Evolutionary conservation across 53 echinoderm and acorn worm genomes (phyloP), one percentile per base, ranked within the genome.

Genomic region (Hippasteria phrygiana): DNA sequence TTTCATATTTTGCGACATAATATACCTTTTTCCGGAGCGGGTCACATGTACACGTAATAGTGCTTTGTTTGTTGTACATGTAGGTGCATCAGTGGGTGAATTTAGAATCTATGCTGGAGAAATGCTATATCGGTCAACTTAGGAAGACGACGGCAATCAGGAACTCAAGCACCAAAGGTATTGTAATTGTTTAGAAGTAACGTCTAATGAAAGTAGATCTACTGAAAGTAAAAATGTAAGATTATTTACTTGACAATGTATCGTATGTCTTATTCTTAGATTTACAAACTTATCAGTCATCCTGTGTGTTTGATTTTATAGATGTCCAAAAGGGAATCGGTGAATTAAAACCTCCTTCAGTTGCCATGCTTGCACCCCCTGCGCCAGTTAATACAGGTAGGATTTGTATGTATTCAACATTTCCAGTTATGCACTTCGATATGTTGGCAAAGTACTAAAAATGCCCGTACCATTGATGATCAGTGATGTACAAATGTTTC

Each of bases 51-150:
- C n/a, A 17, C 40, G 11, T 70, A 20, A 43, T 40, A 17, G 73
- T n/a, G 12, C 20, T 33, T 13, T 46, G 6, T 28, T 34, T 16
- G 31, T 64, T 20, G 20, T 43, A 12, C 27, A 26, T 47, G 18
- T 72, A 97, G 98, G 93, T 96, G 12, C 98, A 98, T 72, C 93
- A 96, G 40, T 98, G 98, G 98, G 98, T 98, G 46, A 98, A 98
- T 71, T 80, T 95, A 39, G 98, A 94, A 66, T 96, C 95, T 0
- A 91, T 98, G 95, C 27, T 98, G 55, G 93, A 95, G 50, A 96
- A 96, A 69, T 98, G 98, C 83, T 91, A 88, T 76, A 88, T 98
- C 18, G 98, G 98, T 53, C 87, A 88, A 37, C 87, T 97, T 12
- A 73, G 70, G 38, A 93, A 76, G 37, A 65, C 63, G 40, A 87